These are phyloP conservation scores for Oreochromis mossambicus DNA, from an alignment of 2,797 vertebrate species.

Conservation along the genomic window DNA sequence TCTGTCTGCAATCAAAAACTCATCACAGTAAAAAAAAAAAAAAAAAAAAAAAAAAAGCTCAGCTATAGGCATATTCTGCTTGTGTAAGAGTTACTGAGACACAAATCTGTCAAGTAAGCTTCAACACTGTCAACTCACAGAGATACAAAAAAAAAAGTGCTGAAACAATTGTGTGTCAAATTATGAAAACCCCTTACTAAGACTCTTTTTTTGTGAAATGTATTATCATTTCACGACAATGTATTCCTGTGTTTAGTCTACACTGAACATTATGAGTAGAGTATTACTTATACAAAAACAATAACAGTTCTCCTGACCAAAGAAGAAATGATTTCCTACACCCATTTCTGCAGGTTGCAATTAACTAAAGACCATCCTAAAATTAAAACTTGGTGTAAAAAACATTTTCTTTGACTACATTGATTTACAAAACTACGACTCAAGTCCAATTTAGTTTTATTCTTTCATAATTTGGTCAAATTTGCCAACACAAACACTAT, in stretches of 20 bases:
- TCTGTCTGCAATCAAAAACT: constrained; percentile 32
- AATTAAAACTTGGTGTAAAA: background rate
- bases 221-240: background rate
- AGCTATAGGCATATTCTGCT: background rate
- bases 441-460: background rate
- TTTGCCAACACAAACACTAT: background rate
- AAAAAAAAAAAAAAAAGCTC: constrained; percentile 10
- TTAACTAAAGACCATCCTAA: background rate
- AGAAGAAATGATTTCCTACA: background rate
- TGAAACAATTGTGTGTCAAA: background rate
- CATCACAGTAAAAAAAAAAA: background rate
- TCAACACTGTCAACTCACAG: background rate
- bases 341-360: background rate
- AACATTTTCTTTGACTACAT: background rate
- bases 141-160: background rate
- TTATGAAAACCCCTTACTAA: background rate
- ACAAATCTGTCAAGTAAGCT: background rate
- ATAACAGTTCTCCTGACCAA: background rate
- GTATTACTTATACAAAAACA: background rate
- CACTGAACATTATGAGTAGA: background rate
- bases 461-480: background rate
- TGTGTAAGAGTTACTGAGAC: background rate
- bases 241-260: background rate
- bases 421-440: fast-evolving
- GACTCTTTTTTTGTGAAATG: background rate